Evolutionary conservation across 1,140 invertebrate species (phyloP).

Genomic region (Cyphomyrmex costatus): DNA sequence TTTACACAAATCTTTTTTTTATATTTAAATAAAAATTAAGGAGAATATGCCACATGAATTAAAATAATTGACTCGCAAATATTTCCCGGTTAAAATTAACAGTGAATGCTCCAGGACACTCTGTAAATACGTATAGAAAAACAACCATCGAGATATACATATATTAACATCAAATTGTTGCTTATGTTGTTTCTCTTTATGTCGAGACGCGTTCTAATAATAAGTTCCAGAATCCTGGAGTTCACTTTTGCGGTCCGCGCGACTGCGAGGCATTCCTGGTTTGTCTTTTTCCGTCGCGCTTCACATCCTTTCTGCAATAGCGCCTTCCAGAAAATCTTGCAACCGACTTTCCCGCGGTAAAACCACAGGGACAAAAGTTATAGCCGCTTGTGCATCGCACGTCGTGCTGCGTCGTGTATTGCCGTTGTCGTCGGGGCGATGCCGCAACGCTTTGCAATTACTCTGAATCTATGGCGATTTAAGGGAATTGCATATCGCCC

Average conservation of each 20-base stretch:
- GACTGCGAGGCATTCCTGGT: conserved; percentile 1
- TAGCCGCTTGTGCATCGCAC: conserved; percentile 11
- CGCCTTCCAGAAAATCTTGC: conserved; percentile 8
- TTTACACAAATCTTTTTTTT: not conserved
- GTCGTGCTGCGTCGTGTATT: not conserved
- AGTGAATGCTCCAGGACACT: not conserved
- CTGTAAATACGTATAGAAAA: not conserved
- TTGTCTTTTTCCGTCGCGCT: conserved; percentile 21
- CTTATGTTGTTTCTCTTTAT: not conserved
- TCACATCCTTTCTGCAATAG: not conserved
- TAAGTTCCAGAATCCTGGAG: conserved; percentile 35
- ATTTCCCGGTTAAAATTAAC: not conserved
- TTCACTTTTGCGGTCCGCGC: conserved; percentile 1
- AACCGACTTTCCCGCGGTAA: conserved; percentile 7
- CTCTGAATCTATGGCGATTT: conserved; percentile 75
- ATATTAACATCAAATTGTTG: not conserved
- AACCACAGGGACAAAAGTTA: conserved; percentile 59
- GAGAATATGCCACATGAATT: not conserved
- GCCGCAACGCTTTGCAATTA: conserved; percentile 74
- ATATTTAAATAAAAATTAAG: not conserved
- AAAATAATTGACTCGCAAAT: not conserved
- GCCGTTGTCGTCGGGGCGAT: not conserved
- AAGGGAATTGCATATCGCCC: conserved; percentile 73
- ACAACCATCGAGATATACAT: not conserved
- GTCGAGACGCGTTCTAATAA: conserved; percentile 52